Evolutionary conservation across 1,140 invertebrate species (phyloP).

Genomic region (Macrotrachela quadricornifera): DNA sequence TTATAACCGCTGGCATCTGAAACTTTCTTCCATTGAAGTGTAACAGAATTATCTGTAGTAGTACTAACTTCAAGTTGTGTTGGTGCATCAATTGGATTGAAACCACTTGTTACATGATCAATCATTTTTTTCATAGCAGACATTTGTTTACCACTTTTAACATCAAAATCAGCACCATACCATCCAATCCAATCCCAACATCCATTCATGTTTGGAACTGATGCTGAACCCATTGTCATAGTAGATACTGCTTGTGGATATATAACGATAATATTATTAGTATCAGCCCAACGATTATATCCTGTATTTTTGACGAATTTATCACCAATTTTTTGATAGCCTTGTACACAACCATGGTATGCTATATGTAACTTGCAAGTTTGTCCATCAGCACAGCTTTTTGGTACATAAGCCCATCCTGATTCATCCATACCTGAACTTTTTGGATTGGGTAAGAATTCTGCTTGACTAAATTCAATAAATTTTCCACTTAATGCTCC

Average conservation of each 20-base stretch:
- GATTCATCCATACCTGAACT: no score
- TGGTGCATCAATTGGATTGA: no score
- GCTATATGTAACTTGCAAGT: slow-evolving; percentile 26
- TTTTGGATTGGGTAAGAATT: no score
- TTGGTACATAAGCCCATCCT: slow-evolving; percentile 25
- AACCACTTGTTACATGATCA: background rate
- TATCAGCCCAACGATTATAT: slow-evolving; percentile 29
- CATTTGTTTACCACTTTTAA: slow-evolving; percentile 1
- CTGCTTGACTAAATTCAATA: no score
- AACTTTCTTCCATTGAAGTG: no score
- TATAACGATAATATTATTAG: slow-evolving; percentile 30
- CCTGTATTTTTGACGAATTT: slow-evolving; percentile 24
- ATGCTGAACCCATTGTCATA: background rate
- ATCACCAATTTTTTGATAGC: slow-evolving; percentile 21
- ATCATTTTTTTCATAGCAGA: slow-evolving; percentile 6
- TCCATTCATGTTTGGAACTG: slow-evolving; percentile 17
- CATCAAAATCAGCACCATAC: slow-evolving; percentile 17
- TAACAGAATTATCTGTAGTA: no score
- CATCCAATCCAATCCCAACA: slow-evolving; percentile 33
- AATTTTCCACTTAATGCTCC: no score
- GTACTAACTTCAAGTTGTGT: no score
- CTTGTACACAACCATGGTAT: slow-evolving; percentile 28
- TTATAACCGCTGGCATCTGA: no score
- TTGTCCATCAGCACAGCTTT: slow-evolving; percentile 14
- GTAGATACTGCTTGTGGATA: slow-evolving; percentile 24